Percentiles rank a stretch among this genome's conserved stretches.
These are phyloP conservation scores for Vanacampus margaritifer DNA, from an alignment of 2,113 vertebrate genomes.

Conservation along the genomic window DNA sequence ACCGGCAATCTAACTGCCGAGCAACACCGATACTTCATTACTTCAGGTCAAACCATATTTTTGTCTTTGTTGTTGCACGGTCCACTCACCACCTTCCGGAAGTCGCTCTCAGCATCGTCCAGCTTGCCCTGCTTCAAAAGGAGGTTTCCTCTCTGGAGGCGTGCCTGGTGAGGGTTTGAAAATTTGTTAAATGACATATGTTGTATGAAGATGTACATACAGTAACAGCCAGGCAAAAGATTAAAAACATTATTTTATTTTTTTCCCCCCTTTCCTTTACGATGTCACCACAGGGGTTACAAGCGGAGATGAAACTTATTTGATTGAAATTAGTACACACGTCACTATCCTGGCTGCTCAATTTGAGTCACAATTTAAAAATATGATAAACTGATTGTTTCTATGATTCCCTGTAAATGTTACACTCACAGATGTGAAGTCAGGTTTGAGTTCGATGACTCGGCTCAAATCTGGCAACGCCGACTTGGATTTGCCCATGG, in stretches of 20 bases:
- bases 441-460: constrained; percentile 96
- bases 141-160: constrained; percentile 91
- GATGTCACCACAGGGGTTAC: too few relatives aligned
- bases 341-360: neutral
- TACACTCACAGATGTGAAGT: constrained; percentile 89
- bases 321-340: too few relatives aligned
- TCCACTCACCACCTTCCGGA: constrained; percentile 89
- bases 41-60: constrained; percentile 37
- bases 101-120: constrained; percentile 93
- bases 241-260: too few relatives aligned
- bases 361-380: constrained; percentile 14
- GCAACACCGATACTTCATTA: constrained; percentile 59
- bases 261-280: too few relatives aligned
- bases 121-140: constrained; percentile 92
- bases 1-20: neutral
- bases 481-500: constrained; percentile 97
- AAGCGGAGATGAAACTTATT: too few relatives aligned
- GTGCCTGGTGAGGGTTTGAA: constrained; percentile 72
- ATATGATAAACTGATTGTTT: too few relatives aligned
- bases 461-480: constrained; percentile 92
- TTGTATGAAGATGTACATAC: neutral
- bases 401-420: neutral
- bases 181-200: neutral
- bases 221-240: constrained; percentile 28
- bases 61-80: neutral